These are phyloP conservation scores for Drosophila punjabiensis DNA, from an alignment of 1,140 invertebrate species.

Conservation along the genomic window DNA sequence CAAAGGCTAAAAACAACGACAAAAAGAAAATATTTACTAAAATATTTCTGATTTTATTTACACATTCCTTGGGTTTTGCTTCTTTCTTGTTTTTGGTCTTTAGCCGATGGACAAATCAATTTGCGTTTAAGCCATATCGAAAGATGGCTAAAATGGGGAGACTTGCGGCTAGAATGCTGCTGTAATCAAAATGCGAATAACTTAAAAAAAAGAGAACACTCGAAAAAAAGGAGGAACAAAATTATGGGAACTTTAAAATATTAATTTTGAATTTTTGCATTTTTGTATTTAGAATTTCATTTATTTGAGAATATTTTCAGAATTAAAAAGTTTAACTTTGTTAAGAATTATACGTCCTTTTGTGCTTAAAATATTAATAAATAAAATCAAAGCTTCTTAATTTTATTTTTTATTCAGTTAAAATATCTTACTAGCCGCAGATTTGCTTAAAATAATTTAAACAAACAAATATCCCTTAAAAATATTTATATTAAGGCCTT, in stretches of 20 bases:
- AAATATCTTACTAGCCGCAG: no score
- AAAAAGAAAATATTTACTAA: conserved; percentile 45
- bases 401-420: no score
- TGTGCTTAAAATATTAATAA: not conserved
- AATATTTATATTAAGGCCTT: no score
- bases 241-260: not conserved
- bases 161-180: conserved; percentile 18
- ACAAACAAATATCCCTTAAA: no score
- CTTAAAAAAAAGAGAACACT: conserved; percentile 25
- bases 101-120: conserved; percentile 33
- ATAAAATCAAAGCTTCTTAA: not conserved
- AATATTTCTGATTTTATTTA: conserved; percentile 26
- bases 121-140: conserved; percentile 18
- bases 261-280: not conserved
- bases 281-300: not conserved
- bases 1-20: conserved; percentile 31
- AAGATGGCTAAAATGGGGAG: conserved; percentile 10
- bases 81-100: conserved; percentile 21
- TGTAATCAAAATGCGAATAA: conserved; percentile 29
- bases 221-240: not conserved
- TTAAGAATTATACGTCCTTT: not conserved
- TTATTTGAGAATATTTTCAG: not conserved
- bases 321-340: not conserved
- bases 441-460: no score
- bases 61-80: not conserved